A percentile compares a stretch with the other conserved stretches of the same genome.
Evolutionary conservation across 2,888 invertebrate species (phyloP).

Genomic region (Colostygia pectinataria): DNA sequence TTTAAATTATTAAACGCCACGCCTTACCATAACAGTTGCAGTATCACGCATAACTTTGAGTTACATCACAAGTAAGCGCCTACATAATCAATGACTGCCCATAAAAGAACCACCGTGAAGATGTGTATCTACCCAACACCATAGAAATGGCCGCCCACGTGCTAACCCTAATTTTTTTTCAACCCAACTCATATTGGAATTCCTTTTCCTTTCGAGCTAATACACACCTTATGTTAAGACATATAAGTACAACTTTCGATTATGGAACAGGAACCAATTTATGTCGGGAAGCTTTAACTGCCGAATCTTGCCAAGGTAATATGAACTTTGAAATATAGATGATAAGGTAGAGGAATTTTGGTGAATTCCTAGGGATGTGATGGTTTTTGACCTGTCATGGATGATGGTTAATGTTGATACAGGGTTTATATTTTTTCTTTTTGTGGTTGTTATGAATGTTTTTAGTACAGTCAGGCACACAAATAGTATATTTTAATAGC

Average conservation of each 20-base stretch:
- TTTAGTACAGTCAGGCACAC: not conserved
- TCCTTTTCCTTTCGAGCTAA: constrained; percentile 56
- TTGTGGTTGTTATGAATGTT: not conserved
- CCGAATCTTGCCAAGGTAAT: not conserved
- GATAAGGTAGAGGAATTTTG: constrained; percentile 26
- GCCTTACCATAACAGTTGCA: too few species aligned
- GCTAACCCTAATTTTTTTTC: constrained; percentile 67
- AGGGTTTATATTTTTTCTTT: constrained; percentile 10
- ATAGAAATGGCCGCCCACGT: constrained; percentile 68
- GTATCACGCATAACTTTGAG: too few species aligned
- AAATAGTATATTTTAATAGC: not conserved
- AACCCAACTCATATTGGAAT: constrained; percentile 60
- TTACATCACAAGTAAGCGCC: too few species aligned
- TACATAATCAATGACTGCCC: constrained; percentile 31
- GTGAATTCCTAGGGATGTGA: constrained; percentile 58
- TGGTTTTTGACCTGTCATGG: constrained; percentile 47
- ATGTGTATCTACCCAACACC: constrained; percentile 51
- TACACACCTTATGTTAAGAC: constrained; percentile 47
- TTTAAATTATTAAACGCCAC: too few species aligned
- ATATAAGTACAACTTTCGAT: constrained; percentile 45
- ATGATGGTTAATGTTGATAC: constrained; percentile 34
- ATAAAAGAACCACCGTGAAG: constrained; percentile 45
- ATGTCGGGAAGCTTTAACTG: not conserved
- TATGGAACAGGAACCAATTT: not conserved
- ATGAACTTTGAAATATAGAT: not conserved